Evolutionary conservation across 1,140 invertebrate species (phyloP).

Genomic region (Eurosta solidaginis): DNA sequence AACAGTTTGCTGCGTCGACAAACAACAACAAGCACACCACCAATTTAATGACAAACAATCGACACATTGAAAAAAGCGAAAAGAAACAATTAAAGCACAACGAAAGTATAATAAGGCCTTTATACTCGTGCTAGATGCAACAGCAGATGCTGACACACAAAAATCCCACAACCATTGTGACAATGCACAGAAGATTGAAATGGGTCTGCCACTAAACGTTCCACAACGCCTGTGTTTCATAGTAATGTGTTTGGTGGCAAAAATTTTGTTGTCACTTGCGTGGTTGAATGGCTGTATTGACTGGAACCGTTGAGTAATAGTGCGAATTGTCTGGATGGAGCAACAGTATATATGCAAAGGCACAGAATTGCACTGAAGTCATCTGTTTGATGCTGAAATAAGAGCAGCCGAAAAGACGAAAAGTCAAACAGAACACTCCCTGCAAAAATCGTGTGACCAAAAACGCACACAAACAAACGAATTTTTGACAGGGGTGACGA

Average conservation of each 20-base stretch:
- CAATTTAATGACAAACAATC: not conserved
- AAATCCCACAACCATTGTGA: constrained; percentile 9
- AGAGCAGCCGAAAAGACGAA: no score
- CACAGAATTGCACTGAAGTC: no score
- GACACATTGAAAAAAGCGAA: not conserved
- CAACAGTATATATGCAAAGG: no score
- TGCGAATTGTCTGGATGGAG: no score
- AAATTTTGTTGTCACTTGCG: constrained; percentile 20
- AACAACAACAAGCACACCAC: not conserved
- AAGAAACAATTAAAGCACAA: not conserved
- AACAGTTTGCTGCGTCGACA: not conserved
- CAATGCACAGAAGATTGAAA: not conserved
- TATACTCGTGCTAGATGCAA: not conserved
- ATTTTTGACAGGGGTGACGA: no score
- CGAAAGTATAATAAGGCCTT: not conserved
- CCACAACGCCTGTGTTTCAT: no score
- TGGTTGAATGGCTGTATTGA: constrained; percentile 3
- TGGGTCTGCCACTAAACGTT: not conserved
- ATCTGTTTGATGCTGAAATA: not conserved
- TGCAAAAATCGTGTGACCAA: no score
- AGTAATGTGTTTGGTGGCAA: not conserved
- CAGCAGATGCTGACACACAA: not conserved
- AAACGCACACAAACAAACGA: no score
- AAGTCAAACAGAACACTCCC: not conserved
- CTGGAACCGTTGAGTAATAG: not conserved